A percentile compares a stretch with the other conserved stretches of the same genome.
Conservation (phyloP, 2,888 invertebrate species). For the Maniola hyperantus region DNA sequence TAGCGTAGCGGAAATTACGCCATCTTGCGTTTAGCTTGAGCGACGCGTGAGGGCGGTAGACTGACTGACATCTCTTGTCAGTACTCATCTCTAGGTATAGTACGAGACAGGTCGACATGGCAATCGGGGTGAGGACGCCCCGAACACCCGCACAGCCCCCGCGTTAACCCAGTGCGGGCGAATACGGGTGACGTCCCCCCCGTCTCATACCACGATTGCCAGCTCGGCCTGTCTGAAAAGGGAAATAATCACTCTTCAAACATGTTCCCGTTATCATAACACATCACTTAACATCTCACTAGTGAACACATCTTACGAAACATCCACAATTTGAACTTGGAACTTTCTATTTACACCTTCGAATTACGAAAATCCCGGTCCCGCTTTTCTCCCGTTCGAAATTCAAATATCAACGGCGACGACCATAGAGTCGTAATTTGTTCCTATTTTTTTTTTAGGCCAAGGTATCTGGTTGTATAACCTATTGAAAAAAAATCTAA, state of each 20-base stretch:
- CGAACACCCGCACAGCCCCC: too few relatives aligned
- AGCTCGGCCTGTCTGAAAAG: too few relatives aligned
- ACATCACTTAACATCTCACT: constrained; percentile 10
- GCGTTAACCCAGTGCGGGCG: too few relatives aligned
- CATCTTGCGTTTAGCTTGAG: not conserved
- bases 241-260: constrained; percentile 1
- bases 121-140: too few relatives aligned
- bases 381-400: constrained; percentile 36
- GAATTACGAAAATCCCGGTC: constrained; percentile 41
- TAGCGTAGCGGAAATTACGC: not conserved
- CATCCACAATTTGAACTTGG: constrained; percentile 32
- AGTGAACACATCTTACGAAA: constrained; percentile 17
- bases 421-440: constrained; percentile 22
- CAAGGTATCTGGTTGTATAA: not conserved
- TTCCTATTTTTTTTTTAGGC: not conserved
- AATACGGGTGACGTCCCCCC: too few relatives aligned
- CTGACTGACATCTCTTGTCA: too few relatives aligned
- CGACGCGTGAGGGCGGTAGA: too few relatives aligned
- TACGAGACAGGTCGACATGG: too few relatives aligned
- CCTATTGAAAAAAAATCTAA: not conserved
- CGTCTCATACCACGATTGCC: too few relatives aligned
- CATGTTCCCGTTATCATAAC: constrained; percentile 4
- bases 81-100: too few relatives aligned
- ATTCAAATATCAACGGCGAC: constrained; percentile 45
- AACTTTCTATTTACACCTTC: constrained; percentile 45